These are phyloP conservation scores for Hypomecis atomaria DNA, from an alignment of 2,888 invertebrate genomes.

Conservation along the genomic window DNA sequence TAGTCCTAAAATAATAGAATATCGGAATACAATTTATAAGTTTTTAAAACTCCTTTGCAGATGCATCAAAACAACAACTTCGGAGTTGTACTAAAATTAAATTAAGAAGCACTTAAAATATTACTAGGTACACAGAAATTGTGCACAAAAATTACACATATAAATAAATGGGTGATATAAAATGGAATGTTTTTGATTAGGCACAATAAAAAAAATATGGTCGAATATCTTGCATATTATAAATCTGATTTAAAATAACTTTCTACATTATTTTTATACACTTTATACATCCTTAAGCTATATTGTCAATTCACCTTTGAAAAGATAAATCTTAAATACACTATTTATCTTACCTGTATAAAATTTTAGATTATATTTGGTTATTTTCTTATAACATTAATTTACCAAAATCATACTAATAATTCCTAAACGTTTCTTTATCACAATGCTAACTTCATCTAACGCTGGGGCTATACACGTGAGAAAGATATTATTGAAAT, in stretches of 20 bases:
- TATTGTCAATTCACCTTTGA: conserved; percentile 55
- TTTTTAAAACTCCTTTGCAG: not conserved
- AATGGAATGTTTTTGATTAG: not conserved
- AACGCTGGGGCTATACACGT: not conserved
- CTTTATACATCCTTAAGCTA: conserved; percentile 39
- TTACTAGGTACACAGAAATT: not conserved
- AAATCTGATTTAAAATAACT: conserved; percentile 15
- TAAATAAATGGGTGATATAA: too few relatives aligned
- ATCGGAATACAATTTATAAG: not conserved
- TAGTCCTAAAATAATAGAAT: not conserved
- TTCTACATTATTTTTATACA: conserved; percentile 37
- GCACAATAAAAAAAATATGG: conserved; percentile 1
- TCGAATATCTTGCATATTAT: conserved; percentile 8
- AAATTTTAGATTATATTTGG: conserved; percentile 24
- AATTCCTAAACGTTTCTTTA: conserved; percentile 1
- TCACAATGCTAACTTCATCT: conserved; percentile 1
- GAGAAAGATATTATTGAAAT: too few relatives aligned
- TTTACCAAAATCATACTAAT: conserved; percentile 5
- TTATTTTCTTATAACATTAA: conserved; percentile 11
- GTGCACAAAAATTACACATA: not conserved
- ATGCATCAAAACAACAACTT: not conserved
- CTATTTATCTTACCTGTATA: conserved; percentile 4
- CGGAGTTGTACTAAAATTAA: not conserved
- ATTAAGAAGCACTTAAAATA: not conserved
- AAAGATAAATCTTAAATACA: conserved; percentile 36